Evolutionary conservation across 2,113 vertebrate species (phyloP), one percentile per base, ranked within the genome.

Genomic region (Sciurus niger): DNA sequence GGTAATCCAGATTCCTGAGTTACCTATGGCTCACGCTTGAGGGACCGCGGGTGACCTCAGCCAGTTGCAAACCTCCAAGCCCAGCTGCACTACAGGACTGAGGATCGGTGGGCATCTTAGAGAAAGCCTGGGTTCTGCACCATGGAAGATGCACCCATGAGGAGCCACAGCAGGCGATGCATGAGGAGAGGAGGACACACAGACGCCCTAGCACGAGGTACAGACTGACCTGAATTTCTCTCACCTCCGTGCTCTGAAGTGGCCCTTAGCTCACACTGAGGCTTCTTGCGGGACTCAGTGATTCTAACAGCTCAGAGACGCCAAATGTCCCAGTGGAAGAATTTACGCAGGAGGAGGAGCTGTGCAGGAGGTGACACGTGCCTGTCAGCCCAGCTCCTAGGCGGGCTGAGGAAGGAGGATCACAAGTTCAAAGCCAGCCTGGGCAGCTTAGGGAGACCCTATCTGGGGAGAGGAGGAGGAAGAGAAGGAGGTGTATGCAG

Each of bases 121-220:
- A 51, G 48, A 53, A 40, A 60, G 37, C 65, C 30, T 10, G 10
- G 37, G 30, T 48, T n/a, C 51, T 17, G 20, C 73, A 16, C 12
- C 43, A 0, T 4, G 14, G 24, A 0, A 0, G 55, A 46, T 32
- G 1, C 34, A 0, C 37, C 28, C 8, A 1, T 48, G 3, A 17
- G 0, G 4, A 18, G 30, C 8, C 6, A 34, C 58, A 34, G 16
- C 4, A n/a, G 46, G 30, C 34, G 32, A 53, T 0, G 22, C 2
- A 5, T 12, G n/a, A n/a, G 37, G 43, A 24, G 17, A 18, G 17
- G n/a, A 24, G 13, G 46, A 43, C 25, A 8, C 79, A 4, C 13
- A 76, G 73, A 20, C 37, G 7, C 24, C 30, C 20, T 2, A 0
- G 34, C 0, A 3, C 0, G 32, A 4, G 0, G 40, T 30, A 17